phyloP scores from a whole-genome alignment of 2,888 invertebrate genomes.

The Euclidia mi region DNA sequence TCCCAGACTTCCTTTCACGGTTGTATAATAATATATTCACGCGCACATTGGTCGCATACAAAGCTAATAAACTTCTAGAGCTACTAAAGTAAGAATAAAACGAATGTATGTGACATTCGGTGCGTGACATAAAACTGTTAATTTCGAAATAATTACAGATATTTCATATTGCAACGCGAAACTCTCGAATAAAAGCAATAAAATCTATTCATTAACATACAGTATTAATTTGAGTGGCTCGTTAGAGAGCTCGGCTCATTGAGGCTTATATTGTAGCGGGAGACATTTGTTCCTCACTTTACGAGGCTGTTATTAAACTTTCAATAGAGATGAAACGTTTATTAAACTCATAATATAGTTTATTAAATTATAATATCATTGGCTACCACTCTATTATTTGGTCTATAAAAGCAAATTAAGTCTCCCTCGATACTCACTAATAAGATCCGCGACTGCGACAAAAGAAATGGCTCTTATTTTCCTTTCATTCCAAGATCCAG shows the following conservation, averaged over 20 bases:
- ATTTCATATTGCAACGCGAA: constrained; percentile 1
- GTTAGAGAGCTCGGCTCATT: constrained; percentile 10
- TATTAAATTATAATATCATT: no score
- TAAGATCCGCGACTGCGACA: background rate
- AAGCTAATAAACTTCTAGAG: no score
- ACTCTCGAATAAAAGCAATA: constrained; percentile 24
- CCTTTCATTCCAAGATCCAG: constrained; percentile 11
- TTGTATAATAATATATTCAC: no score
- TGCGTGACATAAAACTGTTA: background rate
- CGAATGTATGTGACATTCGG: no score
- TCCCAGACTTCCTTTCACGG: no score
- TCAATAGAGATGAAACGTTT: constrained; percentile 44
- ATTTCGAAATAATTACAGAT: background rate
- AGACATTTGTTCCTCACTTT: constrained; percentile 19
- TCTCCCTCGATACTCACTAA: background rate
- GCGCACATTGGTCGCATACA: no score
- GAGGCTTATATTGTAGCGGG: constrained; percentile 10
- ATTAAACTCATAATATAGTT: constrained; percentile 47
- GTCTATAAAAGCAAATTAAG: background rate
- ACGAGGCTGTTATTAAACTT: constrained; percentile 41
- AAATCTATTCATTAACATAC: constrained; percentile 39
- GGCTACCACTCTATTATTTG: no score
- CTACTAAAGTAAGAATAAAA: no score
- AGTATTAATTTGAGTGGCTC: constrained; percentile 22
- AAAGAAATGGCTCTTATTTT: constrained; percentile 9